Conservation (phyloP, 2,888 invertebrate species). For the Caenorhabditis afra region DNA sequence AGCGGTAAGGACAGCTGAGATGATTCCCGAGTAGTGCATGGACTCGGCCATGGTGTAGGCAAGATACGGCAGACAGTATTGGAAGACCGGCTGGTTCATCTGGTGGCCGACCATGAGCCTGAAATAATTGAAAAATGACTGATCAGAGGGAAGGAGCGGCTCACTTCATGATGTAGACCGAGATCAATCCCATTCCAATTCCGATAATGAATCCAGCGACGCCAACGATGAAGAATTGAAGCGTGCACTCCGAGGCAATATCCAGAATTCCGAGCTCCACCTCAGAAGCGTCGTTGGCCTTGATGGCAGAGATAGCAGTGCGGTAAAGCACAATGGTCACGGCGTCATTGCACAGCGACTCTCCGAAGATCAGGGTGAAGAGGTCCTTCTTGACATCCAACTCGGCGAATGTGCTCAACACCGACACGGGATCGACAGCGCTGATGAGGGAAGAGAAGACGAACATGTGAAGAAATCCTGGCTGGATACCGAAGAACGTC, state of each 20-base stretch:
- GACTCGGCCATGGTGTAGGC: constrained; percentile 97
- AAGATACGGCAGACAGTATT: constrained; percentile 97
- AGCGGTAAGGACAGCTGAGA: constrained; percentile 83
- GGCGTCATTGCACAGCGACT: constrained; percentile 83
- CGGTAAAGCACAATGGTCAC: constrained; percentile 88
- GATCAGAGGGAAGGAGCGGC: neutral
- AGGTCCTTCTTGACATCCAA: constrained; percentile 84
- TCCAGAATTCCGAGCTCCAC: neutral
- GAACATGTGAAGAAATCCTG: constrained; percentile 49
- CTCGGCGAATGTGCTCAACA: constrained; percentile 83
- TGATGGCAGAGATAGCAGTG: constrained; percentile 66
- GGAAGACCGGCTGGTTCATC: constrained; percentile 93
- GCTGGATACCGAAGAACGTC: constrained; percentile 1
- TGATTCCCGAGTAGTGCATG: constrained; percentile 96
- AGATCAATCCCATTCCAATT: constrained; percentile 66
- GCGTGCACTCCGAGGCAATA: neutral
- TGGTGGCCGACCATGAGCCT: constrained; percentile 51
- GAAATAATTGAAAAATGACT: no score
- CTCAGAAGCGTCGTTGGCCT: constrained; percentile 45
- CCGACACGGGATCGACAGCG: constrained; percentile 78
- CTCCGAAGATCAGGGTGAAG: constrained; percentile 65
- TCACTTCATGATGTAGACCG: constrained; percentile 68
- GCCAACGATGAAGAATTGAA: constrained; percentile 69
- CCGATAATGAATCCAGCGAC: constrained; percentile 72
- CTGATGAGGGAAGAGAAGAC: constrained; percentile 70